These are phyloP conservation scores for Hirundo rustica DNA, from an alignment of 2,797 vertebrate species.

Conservation along the genomic window DNA sequence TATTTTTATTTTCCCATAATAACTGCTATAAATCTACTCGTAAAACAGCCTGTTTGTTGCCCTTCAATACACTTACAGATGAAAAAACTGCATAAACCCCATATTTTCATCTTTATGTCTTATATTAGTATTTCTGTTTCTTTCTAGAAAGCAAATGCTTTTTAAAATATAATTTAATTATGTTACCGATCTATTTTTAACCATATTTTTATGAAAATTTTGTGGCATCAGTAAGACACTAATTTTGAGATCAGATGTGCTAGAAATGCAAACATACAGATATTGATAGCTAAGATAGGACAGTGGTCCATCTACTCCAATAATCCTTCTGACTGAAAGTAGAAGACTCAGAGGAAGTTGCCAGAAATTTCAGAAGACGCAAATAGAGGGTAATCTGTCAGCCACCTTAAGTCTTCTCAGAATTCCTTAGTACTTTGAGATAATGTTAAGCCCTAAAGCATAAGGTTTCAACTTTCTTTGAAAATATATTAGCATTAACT, in stretches of 20 bases:
- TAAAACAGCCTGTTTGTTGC: background rate
- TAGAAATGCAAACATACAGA: background rate
- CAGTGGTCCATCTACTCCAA: background rate
- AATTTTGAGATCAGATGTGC: background rate
- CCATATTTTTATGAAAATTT: background rate
- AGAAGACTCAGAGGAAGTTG: background rate
- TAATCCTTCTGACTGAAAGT: background rate
- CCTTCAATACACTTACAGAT: background rate
- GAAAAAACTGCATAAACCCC: background rate
- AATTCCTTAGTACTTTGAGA: background rate
- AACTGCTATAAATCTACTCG: background rate
- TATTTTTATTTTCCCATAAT: background rate
- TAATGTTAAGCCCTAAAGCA: constrained; percentile 20
- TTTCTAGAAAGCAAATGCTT: background rate
- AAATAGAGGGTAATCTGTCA: constrained; percentile 1
- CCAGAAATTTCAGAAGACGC: background rate
- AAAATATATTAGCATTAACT: constrained; percentile 18
- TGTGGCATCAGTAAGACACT: background rate
- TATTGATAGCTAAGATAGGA: background rate
- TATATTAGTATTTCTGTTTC: background rate
- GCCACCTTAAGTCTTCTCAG: background rate
- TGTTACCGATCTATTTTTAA: background rate
- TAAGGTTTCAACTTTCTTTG: constrained; percentile 25
- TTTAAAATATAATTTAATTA: background rate
- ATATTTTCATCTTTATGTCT: background rate